phyloP scores from a whole-genome alignment of 1,140 invertebrate genomes.

The Drosophila subpulchrella region DNA sequence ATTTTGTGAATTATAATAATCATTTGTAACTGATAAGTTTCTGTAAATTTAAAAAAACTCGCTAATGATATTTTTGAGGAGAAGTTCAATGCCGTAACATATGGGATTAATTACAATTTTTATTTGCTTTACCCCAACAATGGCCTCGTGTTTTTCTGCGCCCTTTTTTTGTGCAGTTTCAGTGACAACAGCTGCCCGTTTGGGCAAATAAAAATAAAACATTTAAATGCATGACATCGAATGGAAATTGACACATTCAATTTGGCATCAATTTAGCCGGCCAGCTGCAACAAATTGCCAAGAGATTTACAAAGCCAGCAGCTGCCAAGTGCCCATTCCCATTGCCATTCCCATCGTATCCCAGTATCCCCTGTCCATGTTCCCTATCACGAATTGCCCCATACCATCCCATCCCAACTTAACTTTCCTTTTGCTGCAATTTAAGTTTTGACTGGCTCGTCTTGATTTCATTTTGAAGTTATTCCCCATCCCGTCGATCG shows the following conservation, averaged over 20 bases:
- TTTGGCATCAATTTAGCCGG: conserved; percentile 65
- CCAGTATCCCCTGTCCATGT: conserved; percentile 1
- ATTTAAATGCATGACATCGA: conserved; percentile 72
- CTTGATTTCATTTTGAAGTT: conserved; percentile 79
- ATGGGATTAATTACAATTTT: conserved; percentile 58
- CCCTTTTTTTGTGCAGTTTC: conserved; percentile 15
- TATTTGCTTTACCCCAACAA: conserved; percentile 49
- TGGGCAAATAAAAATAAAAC: conserved; percentile 63
- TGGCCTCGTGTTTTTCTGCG: conserved; percentile 40
- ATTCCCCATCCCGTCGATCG: conserved; percentile 3
- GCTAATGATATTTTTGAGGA: conserved; percentile 7
- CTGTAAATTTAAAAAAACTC: not conserved
- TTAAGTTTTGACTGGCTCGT: conserved; percentile 68
- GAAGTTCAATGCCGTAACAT: conserved; percentile 39
- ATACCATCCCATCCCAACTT: not conserved
- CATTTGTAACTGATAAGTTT: not conserved
- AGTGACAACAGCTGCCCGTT: conserved; percentile 57
- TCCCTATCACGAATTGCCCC: not conserved
- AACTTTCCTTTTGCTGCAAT: conserved; percentile 64
- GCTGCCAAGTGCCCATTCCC: conserved; percentile 31
- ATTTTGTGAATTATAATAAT: not conserved
- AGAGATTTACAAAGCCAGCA: conserved; percentile 63
- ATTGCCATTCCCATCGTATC: not conserved
- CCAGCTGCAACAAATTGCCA: conserved; percentile 69
- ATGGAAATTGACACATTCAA: conserved; percentile 76